Base-by-base conservation (phyloP, 1,140 invertebrate species). In the Medauroidea extradentata region DNA sequence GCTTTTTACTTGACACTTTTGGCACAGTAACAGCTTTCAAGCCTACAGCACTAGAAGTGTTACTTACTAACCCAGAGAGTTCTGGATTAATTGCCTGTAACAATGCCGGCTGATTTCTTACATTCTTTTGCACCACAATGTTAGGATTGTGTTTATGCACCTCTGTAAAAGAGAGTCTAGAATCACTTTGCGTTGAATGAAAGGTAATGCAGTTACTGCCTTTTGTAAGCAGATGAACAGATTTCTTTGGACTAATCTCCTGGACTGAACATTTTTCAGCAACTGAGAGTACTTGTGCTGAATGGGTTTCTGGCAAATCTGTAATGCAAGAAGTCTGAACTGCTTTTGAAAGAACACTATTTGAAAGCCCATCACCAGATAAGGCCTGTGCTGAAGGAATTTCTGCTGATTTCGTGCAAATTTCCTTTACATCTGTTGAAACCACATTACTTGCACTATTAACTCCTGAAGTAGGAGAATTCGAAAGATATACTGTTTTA, bases 401-500 rank as follows among this genome's bases (percentile, higher is more conserved):
- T 2, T 64, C 23, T 1, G 65, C 61, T 11, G 14, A 21, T 55
- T 41, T 38, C 14, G 19, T 11, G 44, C 16, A 27, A n/a, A 25
- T 54, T 43, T 43, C 41, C 24, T 55, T 41, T 0, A 56, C 49
- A 0, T 65, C 53, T 52, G 71, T 69, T 9, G 61, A 55, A 11
- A 66, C 58, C 14, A 65, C 69, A 7, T 68, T 66, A 1, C 70
- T 68, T 0, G 67, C 70, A 2, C n/a, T n/a, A n/a, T 67, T 67
- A 7, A 68, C 67, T 0, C 67, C 60, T 1, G 70, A 65, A 4
- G 67, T 65, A 14, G 67, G 69, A 2, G 72, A 64, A 18, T 53
- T 21, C 18, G 42, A 16, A 27, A 14, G 71, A 63, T 13, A 78
- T 70, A 79, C 77, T 2, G 75, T 78, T 72, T 88, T 88, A 5